Percentiles rank a stretch among this genome's conserved stretches.
phyloP scores from a whole-genome alignment of 2,113 vertebrate species.

The Vulpes lagopus region DNA sequence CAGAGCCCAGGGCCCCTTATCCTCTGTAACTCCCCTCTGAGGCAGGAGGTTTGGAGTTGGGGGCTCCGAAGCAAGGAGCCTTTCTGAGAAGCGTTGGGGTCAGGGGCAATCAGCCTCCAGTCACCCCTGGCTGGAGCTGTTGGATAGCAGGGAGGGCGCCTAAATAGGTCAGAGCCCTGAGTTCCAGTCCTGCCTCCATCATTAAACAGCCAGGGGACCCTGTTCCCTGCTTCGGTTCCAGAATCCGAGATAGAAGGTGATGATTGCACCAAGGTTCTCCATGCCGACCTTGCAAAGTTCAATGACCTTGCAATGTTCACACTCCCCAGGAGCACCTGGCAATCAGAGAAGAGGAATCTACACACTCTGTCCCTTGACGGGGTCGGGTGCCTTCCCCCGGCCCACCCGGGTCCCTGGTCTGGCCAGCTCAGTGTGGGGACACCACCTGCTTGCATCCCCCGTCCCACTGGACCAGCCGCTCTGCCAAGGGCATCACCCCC shows the following conservation, averaged over 20 bases:
- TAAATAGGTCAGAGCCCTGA: neutral
- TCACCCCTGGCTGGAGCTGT: too few species aligned
- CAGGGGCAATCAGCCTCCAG: fast-evolving
- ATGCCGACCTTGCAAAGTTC: neutral
- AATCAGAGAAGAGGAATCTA: neutral
- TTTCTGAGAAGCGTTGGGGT: neutral
- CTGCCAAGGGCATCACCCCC: neutral
- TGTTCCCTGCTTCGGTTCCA: neutral
- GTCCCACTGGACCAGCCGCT: neutral
- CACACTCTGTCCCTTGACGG: fast-evolving
- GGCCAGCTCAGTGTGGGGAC: neutral
- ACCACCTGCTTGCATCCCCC: neutral
- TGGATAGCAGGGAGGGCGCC: neutral
- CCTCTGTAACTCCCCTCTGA: neutral
- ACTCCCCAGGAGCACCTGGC: neutral
- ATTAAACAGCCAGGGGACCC: neutral
- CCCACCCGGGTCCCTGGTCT: neutral
- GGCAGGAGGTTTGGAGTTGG: neutral
- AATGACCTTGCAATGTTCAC: fast-evolving
- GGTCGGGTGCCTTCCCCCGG: neutral
- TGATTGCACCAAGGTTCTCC: neutral
- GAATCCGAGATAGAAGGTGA: neutral
- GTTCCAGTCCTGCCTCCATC: neutral
- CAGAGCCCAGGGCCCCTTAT: neutral
- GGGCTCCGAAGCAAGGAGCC: neutral